Conservation (phyloP, 2,113 vertebrate genomes). For the Bothrops jararaca region DNA sequence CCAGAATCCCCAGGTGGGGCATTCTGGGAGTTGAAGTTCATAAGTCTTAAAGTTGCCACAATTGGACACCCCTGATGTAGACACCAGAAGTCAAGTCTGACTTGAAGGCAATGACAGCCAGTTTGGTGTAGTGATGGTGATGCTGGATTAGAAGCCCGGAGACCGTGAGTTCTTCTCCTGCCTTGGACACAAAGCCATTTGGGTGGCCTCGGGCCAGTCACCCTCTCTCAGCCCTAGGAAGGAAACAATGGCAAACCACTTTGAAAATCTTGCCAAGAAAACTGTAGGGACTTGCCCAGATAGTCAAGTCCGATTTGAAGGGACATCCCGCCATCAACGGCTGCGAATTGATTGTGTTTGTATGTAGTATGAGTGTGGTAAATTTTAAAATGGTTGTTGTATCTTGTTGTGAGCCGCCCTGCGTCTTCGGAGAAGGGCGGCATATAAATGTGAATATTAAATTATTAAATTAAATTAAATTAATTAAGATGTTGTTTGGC, state of each 20-base stretch:
- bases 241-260: neutral
- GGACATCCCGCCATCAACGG: no score
- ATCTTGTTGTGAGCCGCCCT: no score
- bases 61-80: neutral
- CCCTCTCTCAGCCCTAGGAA: neutral
- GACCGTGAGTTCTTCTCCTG: neutral
- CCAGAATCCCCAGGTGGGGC: neutral
- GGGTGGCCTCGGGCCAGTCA: neutral
- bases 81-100: neutral
- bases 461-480: no score
- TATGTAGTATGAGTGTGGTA: no score
- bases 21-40: neutral
- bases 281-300: neutral
- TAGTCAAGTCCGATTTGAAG: neutral
- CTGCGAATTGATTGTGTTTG: no score
- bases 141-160: neutral
- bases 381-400: no score
- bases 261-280: neutral
- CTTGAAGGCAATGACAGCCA: neutral
- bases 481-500: neutral
- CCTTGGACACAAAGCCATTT: neutral
- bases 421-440: no score
- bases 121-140: neutral
- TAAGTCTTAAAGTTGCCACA: neutral
- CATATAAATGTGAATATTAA: no score